A percentile compares a stretch with the other conserved stretches of the same genome.
Conservation (phyloP, 2,888 invertebrate genomes). For the Hirtodrosophila cameraria region DNA sequence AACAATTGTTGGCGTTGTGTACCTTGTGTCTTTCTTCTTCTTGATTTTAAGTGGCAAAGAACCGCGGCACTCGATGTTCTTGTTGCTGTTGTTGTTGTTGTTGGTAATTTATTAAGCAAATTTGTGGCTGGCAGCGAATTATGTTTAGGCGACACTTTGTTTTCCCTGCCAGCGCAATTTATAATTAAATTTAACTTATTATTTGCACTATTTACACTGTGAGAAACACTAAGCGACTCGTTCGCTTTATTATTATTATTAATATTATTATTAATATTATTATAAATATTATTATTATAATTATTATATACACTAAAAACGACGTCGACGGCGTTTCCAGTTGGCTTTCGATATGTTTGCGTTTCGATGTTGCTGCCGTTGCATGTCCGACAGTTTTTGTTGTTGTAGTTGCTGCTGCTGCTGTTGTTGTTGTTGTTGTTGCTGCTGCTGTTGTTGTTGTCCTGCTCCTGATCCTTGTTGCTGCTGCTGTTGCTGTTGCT, state of each 20-base stretch:
- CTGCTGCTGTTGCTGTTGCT: conserved; percentile 19
- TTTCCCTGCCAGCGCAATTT: conserved; percentile 41
- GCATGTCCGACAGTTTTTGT: conserved; percentile 29
- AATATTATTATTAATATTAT: no score
- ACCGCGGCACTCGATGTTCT: conserved; percentile 60
- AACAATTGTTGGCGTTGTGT: conserved; percentile 39
- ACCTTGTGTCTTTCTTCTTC: background rate
- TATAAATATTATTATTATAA: no score
- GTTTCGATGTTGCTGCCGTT: conserved; percentile 23
- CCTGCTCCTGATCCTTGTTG: conserved; percentile 13
- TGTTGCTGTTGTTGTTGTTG: conserved; percentile 34
- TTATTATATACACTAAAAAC: conserved; percentile 16
- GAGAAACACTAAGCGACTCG: conserved; percentile 43
- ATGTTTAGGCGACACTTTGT: conserved; percentile 49
- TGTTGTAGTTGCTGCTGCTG: conserved; percentile 30
- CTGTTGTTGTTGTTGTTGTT: conserved; percentile 25
- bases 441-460: conserved; percentile 16
- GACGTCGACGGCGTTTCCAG: conserved; percentile 71
- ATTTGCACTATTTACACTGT: conserved; percentile 75
- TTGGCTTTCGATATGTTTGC: conserved; percentile 55
- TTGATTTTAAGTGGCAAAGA: conserved; percentile 63
- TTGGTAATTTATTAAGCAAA: conserved; percentile 75
- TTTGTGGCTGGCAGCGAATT: conserved; percentile 62
- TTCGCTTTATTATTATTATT: conserved; percentile 38
- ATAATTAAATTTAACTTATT: conserved; percentile 74